Percentiles rank a stretch among this genome's conserved stretches.
phyloP scores from a whole-genome alignment of 2,113 vertebrate species.

The Cryptotis parvus region DNA sequence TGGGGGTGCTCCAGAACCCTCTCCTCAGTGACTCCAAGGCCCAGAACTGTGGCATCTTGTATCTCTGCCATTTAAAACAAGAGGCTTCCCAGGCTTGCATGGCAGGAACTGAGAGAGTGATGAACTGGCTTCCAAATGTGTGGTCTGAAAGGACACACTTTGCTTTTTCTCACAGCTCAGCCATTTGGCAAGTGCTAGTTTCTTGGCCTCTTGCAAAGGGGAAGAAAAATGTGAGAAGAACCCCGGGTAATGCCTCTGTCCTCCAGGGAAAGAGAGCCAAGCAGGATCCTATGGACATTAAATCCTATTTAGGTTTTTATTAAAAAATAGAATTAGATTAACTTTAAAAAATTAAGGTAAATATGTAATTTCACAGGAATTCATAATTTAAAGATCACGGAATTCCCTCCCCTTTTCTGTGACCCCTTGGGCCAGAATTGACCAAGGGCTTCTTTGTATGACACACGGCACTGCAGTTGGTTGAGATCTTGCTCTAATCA shows the following conservation, averaged over 20 bases:
- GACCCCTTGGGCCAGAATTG: too few species aligned
- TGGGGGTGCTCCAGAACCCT: background rate
- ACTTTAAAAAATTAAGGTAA: background rate
- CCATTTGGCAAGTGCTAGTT: background rate
- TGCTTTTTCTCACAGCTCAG: background rate
- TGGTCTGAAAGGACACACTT: background rate
- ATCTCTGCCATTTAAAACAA: background rate
- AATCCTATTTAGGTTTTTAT: background rate
- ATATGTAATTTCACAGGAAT: background rate
- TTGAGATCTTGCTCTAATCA: too few species aligned
- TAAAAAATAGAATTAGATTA: background rate
- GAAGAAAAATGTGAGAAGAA: background rate
- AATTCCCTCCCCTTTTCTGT: background rate
- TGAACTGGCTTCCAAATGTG: background rate
- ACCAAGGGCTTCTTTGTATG: too few species aligned
- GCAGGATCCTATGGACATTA: too few species aligned
- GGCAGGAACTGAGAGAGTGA: background rate
- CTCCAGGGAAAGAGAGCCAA: background rate
- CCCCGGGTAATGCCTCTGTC: background rate
- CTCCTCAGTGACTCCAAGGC: background rate
- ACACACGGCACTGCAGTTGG: too few species aligned
- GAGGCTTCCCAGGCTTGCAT: background rate
- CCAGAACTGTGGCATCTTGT: background rate
- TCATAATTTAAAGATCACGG: background rate
- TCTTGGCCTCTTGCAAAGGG: background rate